Base-by-base conservation (phyloP, 2,888 invertebrate species). In the Camptogramma bilineatum region DNA sequence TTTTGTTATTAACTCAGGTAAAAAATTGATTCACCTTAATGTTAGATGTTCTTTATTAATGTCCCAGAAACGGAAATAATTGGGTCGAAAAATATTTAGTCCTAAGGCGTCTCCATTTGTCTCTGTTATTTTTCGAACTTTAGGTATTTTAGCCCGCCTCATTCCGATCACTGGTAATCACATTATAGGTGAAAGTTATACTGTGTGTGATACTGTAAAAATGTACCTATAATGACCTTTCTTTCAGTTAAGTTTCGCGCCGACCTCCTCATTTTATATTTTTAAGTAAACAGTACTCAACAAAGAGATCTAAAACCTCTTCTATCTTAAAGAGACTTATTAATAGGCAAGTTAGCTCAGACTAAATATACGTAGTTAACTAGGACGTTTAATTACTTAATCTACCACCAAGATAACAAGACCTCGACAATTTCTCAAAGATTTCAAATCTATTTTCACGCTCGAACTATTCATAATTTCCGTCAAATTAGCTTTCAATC, bases 401-500 rank as follows among this genome's bases (percentile, higher is more conserved):
- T 57, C 39, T n/a, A 42, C 52, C 16, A 17, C 31, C 8, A 48
- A 48, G 28, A 47, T 46, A 52, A 55, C 21, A 39, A 46, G 56
- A 47, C 34, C 34, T 13, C n/a, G 28, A 13, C 44, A 52, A 56
- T 52, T 50, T 50, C 19, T 21, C 28, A 42, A 48, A 63, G 62
- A 57, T 52, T 55, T 47, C 13, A 21, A 63, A 53, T 57, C 52
- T n/a, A 57, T 57, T 57, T 57, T 63, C 57, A 63, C 57, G 62
- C 62, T 63, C 16, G 48, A 57, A 57, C 62, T 63, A 63, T 57
- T 57, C 52, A 63, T 63, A 63, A 63, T 57, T 63, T 63, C 52
- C 62, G 48, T 52, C 46, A 57, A 63, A 63, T 63, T 57, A 57
- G 52, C 53, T 53, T 63, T 52, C 47, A 57, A 63, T 52, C 57